A percentile compares a stretch with the other conserved stretches of the same genome.
These are phyloP conservation scores for Apistogramma diplotaenia DNA, from an alignment of 2,113 vertebrate species.

Conservation along the genomic window DNA sequence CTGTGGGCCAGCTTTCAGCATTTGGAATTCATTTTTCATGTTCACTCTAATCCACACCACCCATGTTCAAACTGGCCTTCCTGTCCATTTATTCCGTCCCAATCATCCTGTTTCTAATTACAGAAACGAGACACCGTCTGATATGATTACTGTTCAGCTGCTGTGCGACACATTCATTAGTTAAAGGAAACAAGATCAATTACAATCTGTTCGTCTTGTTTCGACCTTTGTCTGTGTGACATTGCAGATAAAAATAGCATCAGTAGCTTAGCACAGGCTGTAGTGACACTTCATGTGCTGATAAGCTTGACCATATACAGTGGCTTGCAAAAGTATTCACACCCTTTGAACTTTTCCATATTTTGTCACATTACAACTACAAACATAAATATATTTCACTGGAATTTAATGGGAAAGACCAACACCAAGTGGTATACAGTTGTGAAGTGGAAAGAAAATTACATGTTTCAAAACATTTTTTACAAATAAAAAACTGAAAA, in stretches of 20 bases:
- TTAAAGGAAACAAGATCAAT: not conserved
- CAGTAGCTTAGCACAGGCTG: not conserved
- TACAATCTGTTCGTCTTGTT: not conserved
- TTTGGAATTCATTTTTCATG: slow-evolving; percentile 1
- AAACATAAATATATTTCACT: too few species aligned
- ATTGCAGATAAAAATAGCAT: not conserved
- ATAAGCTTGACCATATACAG: not conserved
- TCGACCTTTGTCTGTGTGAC: not conserved
- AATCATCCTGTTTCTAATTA: not conserved
- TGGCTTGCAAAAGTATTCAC: too few species aligned
- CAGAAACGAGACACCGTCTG: not conserved
- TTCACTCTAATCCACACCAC: not conserved
- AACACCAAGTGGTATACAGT: too few species aligned
- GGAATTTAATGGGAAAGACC: too few species aligned
- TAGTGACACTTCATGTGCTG: slow-evolving; percentile 2
- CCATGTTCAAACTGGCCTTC: not conserved
- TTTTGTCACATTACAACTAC: too few species aligned
- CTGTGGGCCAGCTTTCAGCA: not conserved
- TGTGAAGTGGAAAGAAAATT: too few species aligned
- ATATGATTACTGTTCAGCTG: not conserved
- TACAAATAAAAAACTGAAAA: too few species aligned
- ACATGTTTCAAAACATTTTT: too few species aligned
- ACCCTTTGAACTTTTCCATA: too few species aligned
- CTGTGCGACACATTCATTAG: not conserved
- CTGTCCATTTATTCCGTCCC: not conserved